Conservation (phyloP, 2,797 vertebrate species). For the Anableps anableps region DNA sequence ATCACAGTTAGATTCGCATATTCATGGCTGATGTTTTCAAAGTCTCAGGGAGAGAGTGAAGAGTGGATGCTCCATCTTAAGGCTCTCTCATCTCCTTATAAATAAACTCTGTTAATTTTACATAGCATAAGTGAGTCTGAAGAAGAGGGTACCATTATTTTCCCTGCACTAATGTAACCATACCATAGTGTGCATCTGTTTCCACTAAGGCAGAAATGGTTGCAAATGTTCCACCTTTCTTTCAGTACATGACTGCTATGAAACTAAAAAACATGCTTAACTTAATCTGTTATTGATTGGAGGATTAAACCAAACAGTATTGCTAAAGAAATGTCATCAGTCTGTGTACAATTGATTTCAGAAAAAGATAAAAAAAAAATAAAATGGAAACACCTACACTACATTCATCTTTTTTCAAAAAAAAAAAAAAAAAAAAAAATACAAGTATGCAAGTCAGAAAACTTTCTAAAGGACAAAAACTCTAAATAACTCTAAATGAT, state of each 20-base stretch:
- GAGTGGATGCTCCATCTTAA: slow-evolving; percentile 33
- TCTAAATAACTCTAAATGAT: neutral
- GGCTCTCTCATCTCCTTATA: slow-evolving; percentile 38
- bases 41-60: slow-evolving; percentile 10
- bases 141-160: slow-evolving; percentile 24
- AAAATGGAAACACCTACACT: neutral
- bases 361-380: neutral
- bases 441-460: neutral
- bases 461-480: neutral
- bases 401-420: neutral
- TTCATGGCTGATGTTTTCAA: neutral
- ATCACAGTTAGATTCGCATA: neutral
- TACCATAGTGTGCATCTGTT: slow-evolving; percentile 3
- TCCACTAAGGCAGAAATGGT: slow-evolving; percentile 6
- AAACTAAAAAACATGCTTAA: neutral
- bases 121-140: slow-evolving; percentile 28
- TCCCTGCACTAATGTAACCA: slow-evolving; percentile 13
- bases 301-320: neutral
- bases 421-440: neutral
- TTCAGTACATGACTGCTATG: neutral
- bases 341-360: neutral
- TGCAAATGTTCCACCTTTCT: neutral
- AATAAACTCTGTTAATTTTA: slow-evolving; percentile 49
- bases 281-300: neutral
- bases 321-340: slow-evolving; percentile 3